Evolutionary conservation across 2,797 vertebrate species (phyloP), one percentile per base, ranked within the genome.

Genomic region (Acanthopagrus latus): DNA sequence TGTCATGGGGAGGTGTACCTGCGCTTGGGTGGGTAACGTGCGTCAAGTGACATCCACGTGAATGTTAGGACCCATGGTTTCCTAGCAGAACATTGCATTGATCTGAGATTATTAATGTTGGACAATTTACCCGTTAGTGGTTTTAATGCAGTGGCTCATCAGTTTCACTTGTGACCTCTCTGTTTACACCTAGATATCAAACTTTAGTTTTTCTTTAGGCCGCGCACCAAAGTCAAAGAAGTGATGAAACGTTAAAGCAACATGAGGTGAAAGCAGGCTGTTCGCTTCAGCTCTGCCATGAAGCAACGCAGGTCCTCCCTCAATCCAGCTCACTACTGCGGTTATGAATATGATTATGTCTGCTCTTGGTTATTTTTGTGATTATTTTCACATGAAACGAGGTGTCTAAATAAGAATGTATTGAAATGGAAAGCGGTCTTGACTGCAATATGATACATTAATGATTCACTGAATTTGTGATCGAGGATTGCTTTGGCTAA

Each of bases 391-490:
- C 55, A 66, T 76, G 77, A 87, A 91, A 80, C 52, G 47, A 75
- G 72, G 65, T 74, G 44, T 81, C 74, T 73, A 86, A 90, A 87
- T 79, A 80, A 73, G 83, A 92, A 75, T 43, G 51, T 84, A 91
- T 81, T 64, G 74, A 87, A 88, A 89, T 70, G 81, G 83, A 92
- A 93, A 89, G 82, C 76, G 86, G 87, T 82, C 80, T 76, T 44
- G 78, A 77, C 87, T 84, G 86, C 80, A 72, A 76, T 88, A 79
- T 81, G 86, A 91, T 75, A 81, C 78, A 89, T 90, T 86, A 92
- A 91, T 89, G 86, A 93, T 88, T 89, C 64, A 71, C 74, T 78
- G 83, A 75, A 87, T 91, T 88, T 83, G 74, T 50, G 85, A 87
- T 87, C 20, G 63, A 78, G 86, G 70, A 83, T 81, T 83, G 81